Conservation (phyloP, 2,888 invertebrate genomes). For the Andrena marginata region DNA sequence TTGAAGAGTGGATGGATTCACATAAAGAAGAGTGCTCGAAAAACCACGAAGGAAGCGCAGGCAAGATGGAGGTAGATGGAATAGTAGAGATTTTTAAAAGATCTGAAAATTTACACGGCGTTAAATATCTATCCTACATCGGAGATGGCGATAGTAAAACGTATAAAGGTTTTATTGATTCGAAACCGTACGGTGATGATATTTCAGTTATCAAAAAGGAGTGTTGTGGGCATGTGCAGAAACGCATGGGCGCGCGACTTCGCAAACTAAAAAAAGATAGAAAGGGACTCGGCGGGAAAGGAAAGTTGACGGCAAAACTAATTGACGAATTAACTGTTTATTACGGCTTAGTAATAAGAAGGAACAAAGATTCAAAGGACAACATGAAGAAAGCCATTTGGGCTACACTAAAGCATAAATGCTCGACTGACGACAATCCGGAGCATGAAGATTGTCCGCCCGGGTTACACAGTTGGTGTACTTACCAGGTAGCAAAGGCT, state of each 20-base stretch:
- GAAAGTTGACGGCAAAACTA: neutral
- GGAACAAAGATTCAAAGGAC: neutral
- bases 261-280: neutral
- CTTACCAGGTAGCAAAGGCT: constrained; percentile 5
- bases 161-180: neutral
- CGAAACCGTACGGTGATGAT: too few species aligned
- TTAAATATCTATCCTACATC: constrained; percentile 1
- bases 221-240: too few species aligned
- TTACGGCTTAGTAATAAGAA: neutral
- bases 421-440: neutral
- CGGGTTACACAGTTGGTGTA: neutral
- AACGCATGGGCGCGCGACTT: neutral
- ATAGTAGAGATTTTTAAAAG: too few species aligned
- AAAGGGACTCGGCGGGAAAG: too few species aligned
- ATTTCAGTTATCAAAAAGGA: too few species aligned
- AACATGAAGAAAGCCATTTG: neutral
- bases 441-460: neutral
- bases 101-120: too few species aligned
- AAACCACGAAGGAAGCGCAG: too few species aligned
- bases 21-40: too few species aligned
- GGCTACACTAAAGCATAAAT: constrained; percentile 1
- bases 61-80: too few species aligned
- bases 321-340: neutral
- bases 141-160: neutral
- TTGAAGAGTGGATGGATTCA: too few species aligned